A percentile compares a stretch with the other conserved stretches of the same genome.
Conservation (phyloP, 1,140 invertebrate genomes). For the Drosophila kanapiae region DNA sequence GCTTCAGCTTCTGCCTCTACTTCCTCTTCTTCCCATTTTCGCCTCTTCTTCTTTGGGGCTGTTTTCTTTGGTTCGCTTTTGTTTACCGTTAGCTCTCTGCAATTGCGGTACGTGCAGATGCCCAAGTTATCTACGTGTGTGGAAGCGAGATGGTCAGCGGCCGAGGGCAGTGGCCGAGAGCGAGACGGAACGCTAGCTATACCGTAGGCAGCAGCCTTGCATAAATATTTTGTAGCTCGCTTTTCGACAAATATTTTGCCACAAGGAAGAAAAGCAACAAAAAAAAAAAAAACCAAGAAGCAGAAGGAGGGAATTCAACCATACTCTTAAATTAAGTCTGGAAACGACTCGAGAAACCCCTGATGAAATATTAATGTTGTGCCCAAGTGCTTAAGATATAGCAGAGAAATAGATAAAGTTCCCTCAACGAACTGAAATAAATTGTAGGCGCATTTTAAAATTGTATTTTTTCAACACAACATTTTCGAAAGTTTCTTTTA, state of each 20-base stretch:
- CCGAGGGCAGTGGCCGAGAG: conserved; percentile 4
- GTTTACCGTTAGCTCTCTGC: conserved; percentile 44
- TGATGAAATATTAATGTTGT: conserved; percentile 35
- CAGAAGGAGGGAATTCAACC: conserved; percentile 1
- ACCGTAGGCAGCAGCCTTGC: conserved; percentile 27
- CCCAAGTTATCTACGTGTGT: conserved; percentile 17
- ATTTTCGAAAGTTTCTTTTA: neutral
- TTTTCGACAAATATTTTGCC: conserved; percentile 48
- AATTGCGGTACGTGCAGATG: conserved; percentile 50
- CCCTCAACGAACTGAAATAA: neutral
- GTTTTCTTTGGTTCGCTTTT: conserved; percentile 47
- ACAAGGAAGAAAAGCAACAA: conserved; percentile 16
- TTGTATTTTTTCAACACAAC: neutral
- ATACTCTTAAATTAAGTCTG: conserved; percentile 41
- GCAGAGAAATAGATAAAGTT: conserved; percentile 7
- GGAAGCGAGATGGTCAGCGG: conserved; percentile 7
- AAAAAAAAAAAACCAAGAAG: conserved; percentile 1
- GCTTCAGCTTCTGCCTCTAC: neutral
- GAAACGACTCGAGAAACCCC: conserved; percentile 22
- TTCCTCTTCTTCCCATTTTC: neutral
- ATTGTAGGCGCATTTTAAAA: neutral
- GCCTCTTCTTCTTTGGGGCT: conserved; percentile 16
- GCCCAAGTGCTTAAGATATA: conserved; percentile 26
- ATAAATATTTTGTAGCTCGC: conserved; percentile 55
- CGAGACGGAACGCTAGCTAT: neutral